Evolutionary conservation across 2,113 vertebrate species (phyloP), one percentile per base, ranked within the genome.

Genomic region (Hypomesus transpacificus): DNA sequence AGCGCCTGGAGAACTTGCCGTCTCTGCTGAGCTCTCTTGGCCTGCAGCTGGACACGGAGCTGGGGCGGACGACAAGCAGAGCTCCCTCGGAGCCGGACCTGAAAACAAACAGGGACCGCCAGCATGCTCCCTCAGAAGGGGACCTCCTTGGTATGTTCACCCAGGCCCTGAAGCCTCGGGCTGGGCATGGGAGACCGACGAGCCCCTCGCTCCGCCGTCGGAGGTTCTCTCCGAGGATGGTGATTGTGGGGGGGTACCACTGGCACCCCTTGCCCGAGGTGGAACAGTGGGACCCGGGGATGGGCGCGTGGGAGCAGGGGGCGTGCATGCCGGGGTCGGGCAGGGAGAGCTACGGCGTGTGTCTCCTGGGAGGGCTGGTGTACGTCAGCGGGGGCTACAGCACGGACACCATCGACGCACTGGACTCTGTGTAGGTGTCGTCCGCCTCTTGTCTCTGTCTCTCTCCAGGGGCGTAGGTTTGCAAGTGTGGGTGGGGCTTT

Each of bases 251-350:
- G 69, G 93, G 93, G 17, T 94, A 94, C 82, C 93, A 94, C 1
- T 94, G 93, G 93, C 93, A 94, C 69, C 93, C 93, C 28, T 86
- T 94, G 79, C 91, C 92, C 66, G 91, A 94, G 86, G 92, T 94
- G 59, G 91, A 94, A 0, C 80, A 89, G 28, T 94, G 93, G 93
- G 92, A 94, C 75, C 92, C 93, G 71, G 74, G 91, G 83, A 88
- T 84, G 17, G 81, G 91, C 1, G 6, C 81, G 0, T 94, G 92
- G 93, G 79, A 91, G 65, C 92, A 92, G 68, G 92, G 93, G 83
- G 86, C 85, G 57, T 91, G 91, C 68, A 93, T 94, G 90, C 93
- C 93, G 0, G 93, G 94, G 80, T 90, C 92, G 65, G 89, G 91
- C n/a, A 90, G 91, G 31, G 93, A 94, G 79, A 94, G 92, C 71